phyloP scores from a whole-genome alignment of 2,888 invertebrate species.

The Drosophila acutilabella region DNA sequence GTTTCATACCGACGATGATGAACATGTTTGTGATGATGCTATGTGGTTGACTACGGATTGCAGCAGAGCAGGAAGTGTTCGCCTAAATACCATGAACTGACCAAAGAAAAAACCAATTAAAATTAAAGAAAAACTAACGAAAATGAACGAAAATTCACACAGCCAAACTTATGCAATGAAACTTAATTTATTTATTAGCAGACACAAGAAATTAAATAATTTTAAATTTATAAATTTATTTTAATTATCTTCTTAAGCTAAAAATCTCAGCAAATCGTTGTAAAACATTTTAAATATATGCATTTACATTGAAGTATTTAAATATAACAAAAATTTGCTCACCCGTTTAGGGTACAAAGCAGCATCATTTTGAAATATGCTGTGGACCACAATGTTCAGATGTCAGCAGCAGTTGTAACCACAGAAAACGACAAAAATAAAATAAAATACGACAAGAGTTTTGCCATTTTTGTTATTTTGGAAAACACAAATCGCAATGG shows the following conservation, averaged over 20 bases:
- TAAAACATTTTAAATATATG: no score
- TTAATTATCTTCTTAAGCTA: no score
- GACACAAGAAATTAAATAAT: no score
- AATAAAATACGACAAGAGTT: constrained; percentile 24
- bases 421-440: constrained; percentile 28
- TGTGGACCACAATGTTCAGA: constrained; percentile 55
- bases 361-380: constrained; percentile 38
- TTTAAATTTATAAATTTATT: no score
- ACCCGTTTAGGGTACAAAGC: background rate
- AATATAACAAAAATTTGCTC: background rate
- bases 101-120: constrained; percentile 12
- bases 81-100: background rate
- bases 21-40: constrained; percentile 53
- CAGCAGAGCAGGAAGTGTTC: constrained; percentile 6
- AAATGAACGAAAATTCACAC: background rate
- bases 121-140: background rate
- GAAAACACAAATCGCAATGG: constrained; percentile 20
- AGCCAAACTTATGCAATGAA: background rate
- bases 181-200: background rate
- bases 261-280: no score
- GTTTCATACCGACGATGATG: constrained; percentile 47
- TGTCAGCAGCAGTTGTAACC: constrained; percentile 69
- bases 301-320: no score
- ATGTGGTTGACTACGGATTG: constrained; percentile 37
- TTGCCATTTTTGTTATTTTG: constrained; percentile 8